A percentile compares a stretch with the other conserved stretches of the same genome.
phyloP scores from a whole-genome alignment of 2,797 vertebrate species.

The Coracias cyanogaster region DNA sequence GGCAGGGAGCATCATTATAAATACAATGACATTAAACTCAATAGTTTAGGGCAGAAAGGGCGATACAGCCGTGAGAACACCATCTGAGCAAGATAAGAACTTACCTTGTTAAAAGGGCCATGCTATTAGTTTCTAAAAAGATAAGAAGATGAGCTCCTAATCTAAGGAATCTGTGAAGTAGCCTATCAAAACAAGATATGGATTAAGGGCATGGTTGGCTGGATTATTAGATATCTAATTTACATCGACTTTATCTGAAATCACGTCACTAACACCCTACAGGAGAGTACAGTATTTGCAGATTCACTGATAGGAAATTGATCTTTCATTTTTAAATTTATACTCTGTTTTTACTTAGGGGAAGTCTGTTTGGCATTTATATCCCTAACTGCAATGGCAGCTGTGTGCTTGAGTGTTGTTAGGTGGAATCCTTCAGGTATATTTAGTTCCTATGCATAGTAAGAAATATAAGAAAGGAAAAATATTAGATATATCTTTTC shows the following conservation, averaged over 20 bases:
- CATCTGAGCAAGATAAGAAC: neutral
- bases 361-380: neutral
- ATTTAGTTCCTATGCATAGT: neutral
- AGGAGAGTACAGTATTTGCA: neutral
- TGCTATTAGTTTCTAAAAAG: neutral
- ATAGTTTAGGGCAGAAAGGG: neutral
- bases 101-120: neutral
- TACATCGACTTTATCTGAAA: neutral
- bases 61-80: neutral
- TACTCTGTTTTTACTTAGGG: neutral
- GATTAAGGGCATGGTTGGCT: neutral
- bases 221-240: neutral
- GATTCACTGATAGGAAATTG: neutral
- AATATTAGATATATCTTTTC: neutral
- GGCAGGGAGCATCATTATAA: conserved; percentile 5
- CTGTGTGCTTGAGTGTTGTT: neutral
- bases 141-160: neutral
- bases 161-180: neutral
- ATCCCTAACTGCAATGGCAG: neutral
- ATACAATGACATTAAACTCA: conserved; percentile 11
- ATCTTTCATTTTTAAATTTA: neutral
- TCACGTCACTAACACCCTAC: neutral
- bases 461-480: neutral
- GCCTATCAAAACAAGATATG: neutral
- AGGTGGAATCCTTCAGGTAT: neutral